phyloP scores from a whole-genome alignment of 2,888 invertebrate species.

The Orthosia cruda region DNA sequence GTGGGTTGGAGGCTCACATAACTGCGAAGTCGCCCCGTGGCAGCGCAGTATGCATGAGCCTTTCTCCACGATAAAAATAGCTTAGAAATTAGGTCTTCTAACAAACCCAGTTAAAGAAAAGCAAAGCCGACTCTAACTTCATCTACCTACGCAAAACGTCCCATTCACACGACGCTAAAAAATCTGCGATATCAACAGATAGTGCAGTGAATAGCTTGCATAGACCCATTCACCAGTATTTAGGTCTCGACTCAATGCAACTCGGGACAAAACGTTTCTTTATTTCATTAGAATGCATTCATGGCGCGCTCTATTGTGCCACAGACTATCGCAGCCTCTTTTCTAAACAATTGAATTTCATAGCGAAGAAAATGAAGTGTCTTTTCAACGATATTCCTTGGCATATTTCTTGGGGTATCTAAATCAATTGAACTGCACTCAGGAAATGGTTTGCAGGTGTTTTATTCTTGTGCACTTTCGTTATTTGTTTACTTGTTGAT shows the following conservation, averaged over 20 bases:
- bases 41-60: too few species aligned
- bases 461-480: constrained; percentile 36
- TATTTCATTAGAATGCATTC: constrained; percentile 87
- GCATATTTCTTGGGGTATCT: constrained; percentile 58
- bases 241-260: constrained; percentile 80
- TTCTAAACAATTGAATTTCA: constrained; percentile 76
- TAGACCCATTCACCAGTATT: constrained; percentile 74
- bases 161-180: constrained; percentile 61
- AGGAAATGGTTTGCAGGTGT: constrained; percentile 40
- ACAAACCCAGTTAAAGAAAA: neutral
- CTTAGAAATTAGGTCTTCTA: neutral
- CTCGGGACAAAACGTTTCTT: constrained; percentile 84
- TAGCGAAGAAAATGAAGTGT: constrained; percentile 69
- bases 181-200: constrained; percentile 69
- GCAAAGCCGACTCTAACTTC: constrained; percentile 8
- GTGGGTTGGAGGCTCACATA: too few species aligned
- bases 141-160: constrained; percentile 26
- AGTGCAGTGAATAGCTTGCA: constrained; percentile 72
- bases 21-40: too few species aligned
- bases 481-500: constrained; percentile 55
- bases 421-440: constrained; percentile 56
- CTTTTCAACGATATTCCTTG: constrained; percentile 59
- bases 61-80: too few species aligned
- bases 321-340: constrained; percentile 71
- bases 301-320: constrained; percentile 74